phyloP scores from a whole-genome alignment of 2,113 vertebrate species.

The Epinephelus cyanopodus region DNA sequence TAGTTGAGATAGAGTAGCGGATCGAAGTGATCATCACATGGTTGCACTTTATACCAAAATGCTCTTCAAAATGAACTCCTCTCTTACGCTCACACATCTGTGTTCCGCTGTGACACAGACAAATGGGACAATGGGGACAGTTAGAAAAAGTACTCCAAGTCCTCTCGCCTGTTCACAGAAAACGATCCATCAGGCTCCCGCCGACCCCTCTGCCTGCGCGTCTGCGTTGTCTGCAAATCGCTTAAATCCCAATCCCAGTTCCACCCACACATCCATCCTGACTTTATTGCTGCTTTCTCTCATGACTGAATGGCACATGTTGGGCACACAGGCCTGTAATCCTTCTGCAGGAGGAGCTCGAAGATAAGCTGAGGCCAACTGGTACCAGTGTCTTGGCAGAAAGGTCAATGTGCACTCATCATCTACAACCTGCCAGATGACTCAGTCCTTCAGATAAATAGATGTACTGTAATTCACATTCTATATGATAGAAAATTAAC shows the following conservation, averaged over 20 bases:
- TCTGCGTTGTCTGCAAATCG: slow-evolving; percentile 73
- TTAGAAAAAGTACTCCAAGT: slow-evolving; percentile 80
- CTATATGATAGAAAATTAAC: neutral
- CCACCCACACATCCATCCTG: slow-evolving; percentile 70
- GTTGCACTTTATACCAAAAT: slow-evolving; percentile 62
- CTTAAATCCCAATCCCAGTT: slow-evolving; percentile 78
- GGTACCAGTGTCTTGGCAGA: slow-evolving; percentile 26
- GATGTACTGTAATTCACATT: neutral
- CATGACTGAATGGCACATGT: slow-evolving; percentile 58
- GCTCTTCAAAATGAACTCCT: slow-evolving; percentile 76
- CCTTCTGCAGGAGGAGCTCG: slow-evolving; percentile 26
- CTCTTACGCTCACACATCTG: slow-evolving; percentile 76
- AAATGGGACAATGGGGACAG: slow-evolving; percentile 81
- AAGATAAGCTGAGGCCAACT: slow-evolving; percentile 39
- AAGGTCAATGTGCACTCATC: slow-evolving; percentile 22
- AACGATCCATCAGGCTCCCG: slow-evolving; percentile 78
- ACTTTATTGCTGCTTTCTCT: slow-evolving; percentile 63
- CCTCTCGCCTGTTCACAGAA: slow-evolving; percentile 71
- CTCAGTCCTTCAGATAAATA: neutral
- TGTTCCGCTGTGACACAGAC: slow-evolving; percentile 81
- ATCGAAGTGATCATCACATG: slow-evolving; percentile 72
- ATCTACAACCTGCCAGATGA: slow-evolving; percentile 8
- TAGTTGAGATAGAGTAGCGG: slow-evolving; percentile 45
- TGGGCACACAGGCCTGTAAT: slow-evolving; percentile 48
- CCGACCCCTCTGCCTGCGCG: slow-evolving; percentile 54